phyloP scores from a whole-genome alignment of 2,888 invertebrate species.

The Trissonchulus sp. region DNA sequence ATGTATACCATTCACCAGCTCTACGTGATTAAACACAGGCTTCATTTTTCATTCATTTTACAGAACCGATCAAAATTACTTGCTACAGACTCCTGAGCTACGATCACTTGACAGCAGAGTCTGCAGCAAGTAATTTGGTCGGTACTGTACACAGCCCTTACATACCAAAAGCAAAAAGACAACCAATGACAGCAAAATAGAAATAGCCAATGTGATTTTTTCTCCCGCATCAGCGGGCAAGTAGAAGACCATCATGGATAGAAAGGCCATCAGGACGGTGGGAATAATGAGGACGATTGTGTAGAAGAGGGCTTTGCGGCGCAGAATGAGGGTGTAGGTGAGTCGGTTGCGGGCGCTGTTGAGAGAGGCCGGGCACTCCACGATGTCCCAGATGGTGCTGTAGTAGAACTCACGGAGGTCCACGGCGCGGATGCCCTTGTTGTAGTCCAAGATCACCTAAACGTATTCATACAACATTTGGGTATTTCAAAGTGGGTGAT shows the following conservation, averaged over 20 bases:
- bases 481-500: too few species aligned
- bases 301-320: constrained; percentile 95
- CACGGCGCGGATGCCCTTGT: constrained; percentile 61
- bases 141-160: too few species aligned
- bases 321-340: constrained; percentile 51
- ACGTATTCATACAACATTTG: too few species aligned
- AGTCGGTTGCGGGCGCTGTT: constrained; percentile 66
- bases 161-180: constrained; percentile 92
- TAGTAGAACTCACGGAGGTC: constrained; percentile 93
- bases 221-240: constrained; percentile 95
- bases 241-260: constrained; percentile 96
- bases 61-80: too few species aligned
- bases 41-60: too few species aligned
- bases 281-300: constrained; percentile 98
- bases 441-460: constrained; percentile 21
- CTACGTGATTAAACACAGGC: too few species aligned
- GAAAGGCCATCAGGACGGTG: constrained; percentile 95
- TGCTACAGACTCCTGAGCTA: too few species aligned
- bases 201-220: constrained; percentile 75
- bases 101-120: too few species aligned
- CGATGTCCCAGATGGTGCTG: constrained; percentile 97
- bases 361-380: constrained; percentile 71
- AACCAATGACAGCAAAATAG: constrained; percentile 94
- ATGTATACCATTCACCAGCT: too few species aligned
- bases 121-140: too few species aligned